Evolutionary conservation across 1,140 invertebrate genomes (phyloP).

Genomic region (Panulirus ornatus): DNA sequence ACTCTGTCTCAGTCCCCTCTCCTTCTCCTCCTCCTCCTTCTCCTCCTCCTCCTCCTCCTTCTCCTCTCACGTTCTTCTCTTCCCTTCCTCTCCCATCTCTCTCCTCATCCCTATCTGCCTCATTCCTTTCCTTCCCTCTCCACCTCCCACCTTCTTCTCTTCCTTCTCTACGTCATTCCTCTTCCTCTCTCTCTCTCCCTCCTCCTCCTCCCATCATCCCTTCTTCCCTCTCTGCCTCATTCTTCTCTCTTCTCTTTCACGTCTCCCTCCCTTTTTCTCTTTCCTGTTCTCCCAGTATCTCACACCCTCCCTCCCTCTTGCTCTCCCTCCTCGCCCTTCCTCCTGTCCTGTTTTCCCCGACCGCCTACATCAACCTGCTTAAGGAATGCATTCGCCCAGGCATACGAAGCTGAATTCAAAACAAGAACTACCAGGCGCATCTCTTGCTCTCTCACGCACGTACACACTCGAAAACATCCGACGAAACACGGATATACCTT

Average conservation of each 20-base stretch:
- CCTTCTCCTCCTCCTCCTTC: constrained; percentile 11
- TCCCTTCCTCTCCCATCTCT: background rate
- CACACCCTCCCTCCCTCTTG: too few species aligned
- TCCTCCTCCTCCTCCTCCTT: constrained; percentile 18
- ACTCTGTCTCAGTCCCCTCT: background rate
- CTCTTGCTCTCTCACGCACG: too few species aligned
- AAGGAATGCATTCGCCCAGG: too few species aligned
- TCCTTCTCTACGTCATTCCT: constrained; percentile 14
- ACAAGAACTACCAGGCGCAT: too few species aligned
- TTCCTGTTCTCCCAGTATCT: background rate
- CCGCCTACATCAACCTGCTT: too few species aligned
- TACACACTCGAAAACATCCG: too few species aligned
- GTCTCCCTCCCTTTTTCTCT: background rate
- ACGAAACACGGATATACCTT: too few species aligned
- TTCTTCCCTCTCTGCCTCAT: background rate
- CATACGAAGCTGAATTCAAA: too few species aligned
- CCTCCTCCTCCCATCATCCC: background rate
- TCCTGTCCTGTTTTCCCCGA: too few species aligned
- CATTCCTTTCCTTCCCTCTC: background rate
- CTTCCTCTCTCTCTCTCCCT: background rate
- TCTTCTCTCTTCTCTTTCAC: background rate
- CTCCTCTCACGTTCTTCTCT: background rate
- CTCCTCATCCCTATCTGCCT: background rate
- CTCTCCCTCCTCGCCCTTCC: background rate
- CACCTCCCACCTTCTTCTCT: background rate